Evolutionary conservation across 2,113 vertebrate genomes (phyloP).

Genomic region (Engraulis encrasicolus): DNA sequence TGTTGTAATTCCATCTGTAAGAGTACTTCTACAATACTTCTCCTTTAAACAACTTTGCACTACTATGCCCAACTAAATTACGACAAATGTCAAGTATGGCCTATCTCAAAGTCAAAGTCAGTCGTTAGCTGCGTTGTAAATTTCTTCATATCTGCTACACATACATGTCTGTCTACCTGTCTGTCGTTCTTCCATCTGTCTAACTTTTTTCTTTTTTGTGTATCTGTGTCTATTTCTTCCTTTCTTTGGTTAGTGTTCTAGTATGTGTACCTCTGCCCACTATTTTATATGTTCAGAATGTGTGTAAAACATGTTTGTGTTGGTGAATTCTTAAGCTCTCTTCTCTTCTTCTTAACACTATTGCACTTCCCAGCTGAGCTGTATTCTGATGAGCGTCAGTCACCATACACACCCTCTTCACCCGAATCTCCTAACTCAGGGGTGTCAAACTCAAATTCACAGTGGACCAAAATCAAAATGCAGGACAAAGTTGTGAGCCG

Average conservation of each 20-base stretch:
- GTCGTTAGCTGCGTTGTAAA: no score
- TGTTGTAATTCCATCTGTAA: no score
- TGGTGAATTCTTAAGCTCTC: background rate
- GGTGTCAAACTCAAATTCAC: no score
- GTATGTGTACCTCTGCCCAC: background rate
- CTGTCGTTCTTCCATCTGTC: background rate
- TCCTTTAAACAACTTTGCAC: no score
- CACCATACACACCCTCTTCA: background rate
- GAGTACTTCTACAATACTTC: no score
- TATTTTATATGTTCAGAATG: background rate
- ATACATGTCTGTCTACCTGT: background rate
- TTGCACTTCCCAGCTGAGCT: background rate
- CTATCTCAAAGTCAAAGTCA: no score
- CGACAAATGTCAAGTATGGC: no score
- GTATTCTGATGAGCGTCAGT: background rate
- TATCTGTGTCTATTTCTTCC: background rate
- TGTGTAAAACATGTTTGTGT: background rate
- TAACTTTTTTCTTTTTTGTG: background rate
- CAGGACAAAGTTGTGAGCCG: no score
- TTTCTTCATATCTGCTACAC: no score
- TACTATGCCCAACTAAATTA: no score
- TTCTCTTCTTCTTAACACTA: background rate
- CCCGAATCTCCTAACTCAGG: background rate
- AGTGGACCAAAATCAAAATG: no score
- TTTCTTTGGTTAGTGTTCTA: background rate